phyloP scores from a whole-genome alignment of 2,888 invertebrate species.

The Nemoura dubitans region DNA sequence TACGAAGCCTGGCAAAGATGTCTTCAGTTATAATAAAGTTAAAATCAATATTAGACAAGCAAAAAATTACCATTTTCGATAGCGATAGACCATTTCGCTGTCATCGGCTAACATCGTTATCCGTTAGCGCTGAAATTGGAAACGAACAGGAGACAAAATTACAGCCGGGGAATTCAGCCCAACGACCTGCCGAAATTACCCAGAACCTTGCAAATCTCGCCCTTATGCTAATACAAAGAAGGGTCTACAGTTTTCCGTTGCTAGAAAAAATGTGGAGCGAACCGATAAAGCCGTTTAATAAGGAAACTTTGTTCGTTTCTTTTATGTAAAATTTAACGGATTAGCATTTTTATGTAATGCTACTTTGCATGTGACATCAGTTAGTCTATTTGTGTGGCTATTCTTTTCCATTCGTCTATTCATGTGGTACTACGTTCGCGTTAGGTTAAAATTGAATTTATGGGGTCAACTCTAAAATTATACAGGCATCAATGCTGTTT shows the following conservation, averaged over 20 bases:
- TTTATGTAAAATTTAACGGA: neutral
- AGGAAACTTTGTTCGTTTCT: neutral
- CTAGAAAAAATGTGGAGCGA: neutral
- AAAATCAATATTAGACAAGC: neutral
- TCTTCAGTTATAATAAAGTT: neutral
- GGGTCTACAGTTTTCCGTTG: neutral
- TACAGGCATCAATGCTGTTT: no score
- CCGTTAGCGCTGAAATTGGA: neutral
- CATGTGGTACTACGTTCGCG: neutral
- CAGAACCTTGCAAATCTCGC: neutral
- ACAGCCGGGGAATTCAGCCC: neutral
- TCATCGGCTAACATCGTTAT: neutral
- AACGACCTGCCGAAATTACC: neutral
- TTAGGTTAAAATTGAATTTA: neutral
- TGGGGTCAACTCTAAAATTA: neutral
- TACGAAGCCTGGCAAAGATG: neutral
- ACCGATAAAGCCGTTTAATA: conserved; percentile 12
- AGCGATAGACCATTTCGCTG: neutral
- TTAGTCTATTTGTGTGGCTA: neutral
- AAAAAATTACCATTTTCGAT: neutral
- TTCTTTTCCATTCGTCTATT: neutral
- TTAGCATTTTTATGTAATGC: conserved; percentile 7
- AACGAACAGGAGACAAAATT: neutral
- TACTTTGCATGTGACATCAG: conserved; percentile 12
- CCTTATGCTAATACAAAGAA: neutral